Evolutionary conservation across 2,797 vertebrate genomes (phyloP).

Genomic region (Holocentrus rufus): DNA sequence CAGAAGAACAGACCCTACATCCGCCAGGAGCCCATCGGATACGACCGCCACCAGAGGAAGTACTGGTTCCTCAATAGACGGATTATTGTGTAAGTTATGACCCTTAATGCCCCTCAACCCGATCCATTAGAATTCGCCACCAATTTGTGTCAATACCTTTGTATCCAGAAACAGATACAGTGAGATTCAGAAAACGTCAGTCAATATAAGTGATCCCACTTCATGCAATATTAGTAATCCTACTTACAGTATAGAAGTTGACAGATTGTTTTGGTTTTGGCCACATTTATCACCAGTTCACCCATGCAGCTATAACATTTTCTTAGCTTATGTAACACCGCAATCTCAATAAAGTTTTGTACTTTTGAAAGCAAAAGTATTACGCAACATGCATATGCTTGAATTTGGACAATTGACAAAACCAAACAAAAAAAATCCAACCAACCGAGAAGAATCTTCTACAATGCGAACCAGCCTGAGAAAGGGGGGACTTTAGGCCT

Average conservation of each 20-base stretch:
- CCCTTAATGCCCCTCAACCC: background rate
- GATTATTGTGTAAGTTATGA: conserved; percentile 93
- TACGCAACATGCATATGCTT: background rate
- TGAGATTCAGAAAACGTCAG: background rate
- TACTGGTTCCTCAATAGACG: conserved; percentile 98
- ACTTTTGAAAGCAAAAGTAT: background rate
- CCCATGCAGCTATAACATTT: background rate
- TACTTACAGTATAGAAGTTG: background rate
- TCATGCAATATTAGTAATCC: background rate
- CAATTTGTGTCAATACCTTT: background rate
- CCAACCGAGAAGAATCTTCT: background rate
- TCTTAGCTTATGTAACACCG: background rate
- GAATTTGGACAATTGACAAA: background rate
- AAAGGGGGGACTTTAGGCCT: background rate
- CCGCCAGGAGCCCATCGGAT: conserved; percentile 95
- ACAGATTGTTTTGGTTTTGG: background rate
- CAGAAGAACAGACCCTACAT: conserved; percentile 96
- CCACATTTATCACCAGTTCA: background rate
- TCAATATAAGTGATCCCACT: no score
- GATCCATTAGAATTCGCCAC: background rate
- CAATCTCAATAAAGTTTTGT: background rate
- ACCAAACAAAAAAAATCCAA: background rate
- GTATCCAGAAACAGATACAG: background rate
- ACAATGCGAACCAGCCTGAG: conserved; percentile 30
- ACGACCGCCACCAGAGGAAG: conserved; percentile 94